Evolutionary conservation across 2,113 vertebrate genomes (phyloP).

Genomic region (Podilymbus podiceps): DNA sequence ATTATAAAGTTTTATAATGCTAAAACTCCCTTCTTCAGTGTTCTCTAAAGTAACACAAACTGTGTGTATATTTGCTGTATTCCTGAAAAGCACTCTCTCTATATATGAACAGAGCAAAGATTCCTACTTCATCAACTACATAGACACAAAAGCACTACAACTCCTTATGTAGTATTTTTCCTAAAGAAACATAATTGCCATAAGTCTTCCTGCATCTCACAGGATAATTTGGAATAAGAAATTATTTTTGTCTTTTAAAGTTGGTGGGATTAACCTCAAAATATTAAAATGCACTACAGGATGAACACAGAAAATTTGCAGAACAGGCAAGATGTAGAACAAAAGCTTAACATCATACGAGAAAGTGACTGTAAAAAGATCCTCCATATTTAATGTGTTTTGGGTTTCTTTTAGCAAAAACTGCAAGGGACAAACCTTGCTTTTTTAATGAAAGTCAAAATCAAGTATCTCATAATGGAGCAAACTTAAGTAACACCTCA

Average conservation of each 20-base stretch:
- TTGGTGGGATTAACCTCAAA: neutral
- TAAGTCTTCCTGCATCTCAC: neutral
- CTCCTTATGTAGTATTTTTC: neutral
- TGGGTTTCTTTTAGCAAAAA: neutral
- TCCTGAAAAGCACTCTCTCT: neutral
- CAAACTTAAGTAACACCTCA: neutral
- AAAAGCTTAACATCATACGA: neutral
- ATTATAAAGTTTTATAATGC: neutral
- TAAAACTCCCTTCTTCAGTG: neutral
- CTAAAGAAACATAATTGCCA: neutral
- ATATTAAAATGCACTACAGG: neutral
- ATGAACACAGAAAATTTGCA: neutral
- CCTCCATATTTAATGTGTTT: neutral
- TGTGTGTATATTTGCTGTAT: neutral
- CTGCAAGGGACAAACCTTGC: neutral
- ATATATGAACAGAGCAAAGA: neutral
- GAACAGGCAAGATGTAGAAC: neutral
- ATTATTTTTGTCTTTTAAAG: neutral
- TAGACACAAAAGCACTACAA: neutral
- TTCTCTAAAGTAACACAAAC: neutral
- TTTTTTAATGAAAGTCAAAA: neutral
- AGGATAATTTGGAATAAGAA: neutral
- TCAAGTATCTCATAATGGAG: neutral
- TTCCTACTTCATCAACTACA: neutral
- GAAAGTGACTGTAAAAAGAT: neutral